Percentiles rank a stretch among this genome's conserved stretches.
Conservation (phyloP, 2,888 invertebrate genomes). For the Dolichopus griseipennis region DNA sequence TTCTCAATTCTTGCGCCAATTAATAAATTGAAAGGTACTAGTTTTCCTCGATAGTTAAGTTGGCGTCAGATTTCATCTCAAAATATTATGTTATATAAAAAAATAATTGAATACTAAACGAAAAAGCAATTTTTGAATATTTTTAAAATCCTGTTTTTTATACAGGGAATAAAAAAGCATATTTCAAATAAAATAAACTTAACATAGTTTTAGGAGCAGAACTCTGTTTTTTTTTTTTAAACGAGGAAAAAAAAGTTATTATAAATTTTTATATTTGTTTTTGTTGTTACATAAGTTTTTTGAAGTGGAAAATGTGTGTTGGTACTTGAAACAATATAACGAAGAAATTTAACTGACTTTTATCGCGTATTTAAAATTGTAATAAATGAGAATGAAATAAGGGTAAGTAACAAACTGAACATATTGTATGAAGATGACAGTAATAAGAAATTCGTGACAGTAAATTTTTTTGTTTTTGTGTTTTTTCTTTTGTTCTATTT, state of each 20-base stretch:
- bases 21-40: too few relatives aligned
- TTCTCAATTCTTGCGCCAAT: too few relatives aligned
- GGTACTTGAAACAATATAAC: slow-evolving; percentile 1
- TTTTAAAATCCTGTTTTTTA: too few relatives aligned
- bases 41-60: too few relatives aligned
- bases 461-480: neutral
- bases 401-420: neutral
- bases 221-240: neutral
- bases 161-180: too few relatives aligned
- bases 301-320: slow-evolving; percentile 3
- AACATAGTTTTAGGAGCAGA: too few relatives aligned
- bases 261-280: neutral
- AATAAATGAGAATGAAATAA: neutral
- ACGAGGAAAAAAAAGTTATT: neutral
- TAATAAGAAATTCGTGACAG: neutral
- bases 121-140: too few relatives aligned
- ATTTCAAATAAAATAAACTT: too few relatives aligned
- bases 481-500: neutral
- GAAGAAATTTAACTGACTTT: slow-evolving; percentile 1
- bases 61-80: too few relatives aligned
- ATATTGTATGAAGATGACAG: neutral
- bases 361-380: neutral
- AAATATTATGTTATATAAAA: too few relatives aligned
- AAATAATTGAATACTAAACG: too few relatives aligned
- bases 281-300: neutral